phyloP scores from a whole-genome alignment of 2,797 vertebrate genomes.

The Dicrostonyx torquatus region DNA sequence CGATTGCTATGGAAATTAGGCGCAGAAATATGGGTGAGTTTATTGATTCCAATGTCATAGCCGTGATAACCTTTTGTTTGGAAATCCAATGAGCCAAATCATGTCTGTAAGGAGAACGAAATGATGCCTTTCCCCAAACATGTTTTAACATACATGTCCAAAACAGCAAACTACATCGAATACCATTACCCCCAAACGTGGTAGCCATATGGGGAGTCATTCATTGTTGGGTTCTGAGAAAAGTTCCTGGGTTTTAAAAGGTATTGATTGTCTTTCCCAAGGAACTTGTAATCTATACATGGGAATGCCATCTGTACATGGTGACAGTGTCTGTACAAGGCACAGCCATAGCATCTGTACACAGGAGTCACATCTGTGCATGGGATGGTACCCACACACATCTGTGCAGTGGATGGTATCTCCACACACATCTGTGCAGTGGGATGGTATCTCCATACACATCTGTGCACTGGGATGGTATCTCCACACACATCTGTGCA shows the following conservation, averaged over 20 bases:
- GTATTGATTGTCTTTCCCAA: not conserved
- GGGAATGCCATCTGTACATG: not conserved
- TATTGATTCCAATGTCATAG: not conserved
- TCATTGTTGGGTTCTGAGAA: not conserved
- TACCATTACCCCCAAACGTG: not conserved
- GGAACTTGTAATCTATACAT: not conserved
- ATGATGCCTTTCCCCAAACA: not conserved
- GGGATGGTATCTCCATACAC: no score
- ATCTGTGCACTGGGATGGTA: not conserved
- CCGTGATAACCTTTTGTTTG: not conserved
- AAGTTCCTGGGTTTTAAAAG: not conserved
- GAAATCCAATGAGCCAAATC: not conserved
- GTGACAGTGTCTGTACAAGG: not conserved
- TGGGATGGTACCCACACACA: no score
- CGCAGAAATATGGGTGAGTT: conserved; percentile 9
- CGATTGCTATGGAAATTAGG: not conserved
- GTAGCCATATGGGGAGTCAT: not conserved
- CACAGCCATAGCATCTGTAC: not conserved
- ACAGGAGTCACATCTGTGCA: not conserved
- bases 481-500: no score
- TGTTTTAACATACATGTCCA: not conserved
- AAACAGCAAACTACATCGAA: not conserved
- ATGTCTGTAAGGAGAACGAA: not conserved
- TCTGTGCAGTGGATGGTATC: no score
- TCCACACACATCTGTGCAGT: not conserved